Base-by-base conservation (phyloP, 2,797 vertebrate species). In the Premnoplex brunnescens region DNA sequence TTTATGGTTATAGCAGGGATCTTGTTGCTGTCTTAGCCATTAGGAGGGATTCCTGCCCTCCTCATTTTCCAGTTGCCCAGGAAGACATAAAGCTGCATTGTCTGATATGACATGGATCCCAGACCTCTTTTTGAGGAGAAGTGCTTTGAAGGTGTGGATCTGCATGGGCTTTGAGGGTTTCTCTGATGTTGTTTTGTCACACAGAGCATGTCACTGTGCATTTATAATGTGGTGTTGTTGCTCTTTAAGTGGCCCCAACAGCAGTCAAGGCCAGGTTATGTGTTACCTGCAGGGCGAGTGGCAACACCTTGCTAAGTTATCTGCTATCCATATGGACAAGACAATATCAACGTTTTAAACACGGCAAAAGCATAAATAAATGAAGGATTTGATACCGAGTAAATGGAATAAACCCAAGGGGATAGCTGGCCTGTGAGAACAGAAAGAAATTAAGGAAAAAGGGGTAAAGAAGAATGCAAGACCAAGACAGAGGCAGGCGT, bases 1-100 rank as follows among this genome's bases (percentile, higher is more conserved):
- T 89, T 74, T 56, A 88, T 88, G 87, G 60, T 88, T 94, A 87
- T 82, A 71, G 87, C 87, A 91, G 81, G 89, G 79, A 52, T 85
- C 86, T 94, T 91, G 81, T 93, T 79, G 74, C 81, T 73, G 51
- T 68, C 74, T 87, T 80, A 73, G 81, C 77, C 1, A 0, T 49
- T 56, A 81, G 59, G 39, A 82, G 39, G 21, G 48, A 52, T 94
- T 96, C 89, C 72, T 64, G 56, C 75, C 44, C 23, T 62, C 64
- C 36, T 89, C 30, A 3, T 85, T 85, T 92, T 76, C 46, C 20
- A 2, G 0, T 48, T 49, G 59, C 23, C 51, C 39, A 37, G 75
- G 71, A 94, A 63, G 67, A 48, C 51, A 46, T 87, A 44, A 66
- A 51, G 0, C 27, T 79, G 58, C 14, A 19, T 2, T 27, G 11